Base-by-base conservation (phyloP, 2,888 invertebrate genomes). In the Andrena haemorrhoa region DNA sequence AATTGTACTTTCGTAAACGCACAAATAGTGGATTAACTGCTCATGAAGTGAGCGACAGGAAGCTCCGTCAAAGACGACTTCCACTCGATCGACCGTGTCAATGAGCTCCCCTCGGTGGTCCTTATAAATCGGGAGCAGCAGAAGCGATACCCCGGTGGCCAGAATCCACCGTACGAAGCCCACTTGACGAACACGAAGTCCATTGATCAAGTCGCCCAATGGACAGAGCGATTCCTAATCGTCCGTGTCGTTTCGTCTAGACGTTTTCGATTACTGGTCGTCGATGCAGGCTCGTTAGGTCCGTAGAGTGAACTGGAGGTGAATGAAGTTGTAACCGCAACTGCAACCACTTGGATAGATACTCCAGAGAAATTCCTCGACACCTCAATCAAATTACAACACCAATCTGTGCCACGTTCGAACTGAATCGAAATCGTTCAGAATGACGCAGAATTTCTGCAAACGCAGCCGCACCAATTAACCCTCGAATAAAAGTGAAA, bases 181-280 rank as follows among this genome's bases (percentile, higher is more conserved):
- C 77, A 83, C 86, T 88, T 78, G 75, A 75, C 85, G 81, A 90
- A 91, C 90, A 91, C 92, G 85, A 88, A 69, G 77, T 69, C 86
- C 91, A 91, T 92, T 91, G 91, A 91, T 92, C 80, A 82, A 69
- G 56, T 63, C 61, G 53, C 65, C 63, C 71, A 69, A 66, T 73
- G 76, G 86, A 64, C 81, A 61, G 83, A 76, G 78, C 77, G 83
- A 69, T 72, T 76, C 70, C 85, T 89, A 91, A 91, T 92, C 89
- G 88, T 74, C 85, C 92, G 88, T 91, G 86, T 86, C 89, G 79
- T 77, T 64, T 77, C 83, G 91, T 91, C 91, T 92, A 91, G 92
- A 91, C 91, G 85, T 82, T 83, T 75, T 58, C 74, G 79, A 81
- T 76, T 63, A 65, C 69, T 7, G 26, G 16, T 16, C 29, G 68